These are phyloP conservation scores for Cyphomyrus plagiostoma DNA, from an alignment of 2,113 vertebrate genomes.

Conservation along the genomic window DNA sequence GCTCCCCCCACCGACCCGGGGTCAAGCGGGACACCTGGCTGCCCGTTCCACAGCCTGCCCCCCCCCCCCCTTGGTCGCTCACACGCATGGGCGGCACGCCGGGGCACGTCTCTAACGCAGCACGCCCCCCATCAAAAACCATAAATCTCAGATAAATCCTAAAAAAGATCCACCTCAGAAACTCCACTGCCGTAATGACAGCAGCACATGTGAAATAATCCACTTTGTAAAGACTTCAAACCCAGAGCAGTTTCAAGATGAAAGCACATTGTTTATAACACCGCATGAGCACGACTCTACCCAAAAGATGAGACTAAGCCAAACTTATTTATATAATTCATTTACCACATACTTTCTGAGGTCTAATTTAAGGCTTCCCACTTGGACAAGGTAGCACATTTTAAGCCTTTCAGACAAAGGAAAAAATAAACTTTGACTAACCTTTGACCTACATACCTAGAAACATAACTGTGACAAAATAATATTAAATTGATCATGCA, in stretches of 20 bases:
- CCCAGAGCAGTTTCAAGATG: neutral
- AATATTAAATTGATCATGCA: neutral
- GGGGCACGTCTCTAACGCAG: neutral
- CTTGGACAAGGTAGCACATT: neutral
- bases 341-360: neutral
- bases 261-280: neutral
- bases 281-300: neutral
- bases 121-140: neutral
- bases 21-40: slow-evolving; percentile 13
- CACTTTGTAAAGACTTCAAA: neutral
- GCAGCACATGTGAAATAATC: neutral
- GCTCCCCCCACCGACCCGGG: neutral
- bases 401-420: neutral
- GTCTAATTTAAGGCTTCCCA: slow-evolving; percentile 19
- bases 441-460: slow-evolving; percentile 10
- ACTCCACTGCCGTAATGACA: neutral
- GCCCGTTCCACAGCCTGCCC: neutral
- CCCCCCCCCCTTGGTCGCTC: neutral
- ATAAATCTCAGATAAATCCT: neutral
- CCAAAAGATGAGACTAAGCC: neutral
- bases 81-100: neutral
- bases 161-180: neutral
- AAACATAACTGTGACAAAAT: neutral
- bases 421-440: slow-evolving; percentile 16
- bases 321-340: slow-evolving; percentile 14